Conservation (phyloP, 2,113 vertebrate species). For the Natator depressus region DNA sequence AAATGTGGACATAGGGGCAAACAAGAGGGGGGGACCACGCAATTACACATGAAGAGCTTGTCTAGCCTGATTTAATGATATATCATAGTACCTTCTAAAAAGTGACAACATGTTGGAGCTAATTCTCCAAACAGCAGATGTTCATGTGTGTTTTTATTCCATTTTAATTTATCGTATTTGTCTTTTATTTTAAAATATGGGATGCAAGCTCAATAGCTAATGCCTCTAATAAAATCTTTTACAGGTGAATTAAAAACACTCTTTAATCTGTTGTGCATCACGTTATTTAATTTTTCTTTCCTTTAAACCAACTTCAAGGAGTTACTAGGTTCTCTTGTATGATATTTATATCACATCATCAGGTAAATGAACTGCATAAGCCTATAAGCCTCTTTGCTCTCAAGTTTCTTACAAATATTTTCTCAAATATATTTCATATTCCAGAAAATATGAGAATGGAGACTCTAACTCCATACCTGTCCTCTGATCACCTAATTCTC, state of each 20-base stretch:
- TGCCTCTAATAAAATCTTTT: background rate
- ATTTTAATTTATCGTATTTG: background rate
- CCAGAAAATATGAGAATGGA: background rate
- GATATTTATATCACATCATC: background rate
- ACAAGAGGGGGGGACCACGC: background rate
- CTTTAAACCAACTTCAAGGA: background rate
- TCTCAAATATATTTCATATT: background rate
- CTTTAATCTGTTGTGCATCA: background rate
- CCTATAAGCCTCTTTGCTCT: background rate
- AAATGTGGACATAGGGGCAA: background rate
- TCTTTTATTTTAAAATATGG: background rate
- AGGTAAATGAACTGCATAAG: constrained; percentile 26
- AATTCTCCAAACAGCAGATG: background rate
- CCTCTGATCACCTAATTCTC: background rate
- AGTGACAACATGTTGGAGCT: background rate
- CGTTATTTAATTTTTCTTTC: background rate
- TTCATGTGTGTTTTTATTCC: background rate
- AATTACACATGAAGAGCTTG: background rate
- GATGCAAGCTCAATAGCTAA: background rate
- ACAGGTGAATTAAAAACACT: background rate
- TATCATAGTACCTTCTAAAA: background rate
- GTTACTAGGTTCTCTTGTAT: background rate
- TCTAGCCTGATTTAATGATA: background rate
- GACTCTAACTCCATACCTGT: background rate
- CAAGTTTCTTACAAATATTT: background rate